Conservation (phyloP, 2,888 invertebrate species). For the Dicyrtomina minuta region DNA sequence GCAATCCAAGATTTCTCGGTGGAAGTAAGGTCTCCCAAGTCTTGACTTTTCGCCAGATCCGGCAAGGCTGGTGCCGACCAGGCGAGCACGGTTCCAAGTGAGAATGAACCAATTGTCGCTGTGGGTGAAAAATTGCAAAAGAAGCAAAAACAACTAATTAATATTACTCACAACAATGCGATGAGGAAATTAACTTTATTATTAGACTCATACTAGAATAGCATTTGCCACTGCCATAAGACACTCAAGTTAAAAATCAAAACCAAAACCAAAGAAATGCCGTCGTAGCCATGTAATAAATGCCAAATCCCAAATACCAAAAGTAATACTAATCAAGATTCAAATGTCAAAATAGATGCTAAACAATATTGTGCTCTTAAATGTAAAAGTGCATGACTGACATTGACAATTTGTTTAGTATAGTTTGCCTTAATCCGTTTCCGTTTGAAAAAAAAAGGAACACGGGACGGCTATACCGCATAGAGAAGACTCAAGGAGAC, state of each 20-base stretch:
- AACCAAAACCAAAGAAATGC: neutral
- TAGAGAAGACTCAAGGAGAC: too few species aligned
- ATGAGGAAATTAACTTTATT: neutral
- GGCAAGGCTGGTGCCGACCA: slow-evolving; percentile 39
- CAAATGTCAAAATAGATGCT: too few species aligned
- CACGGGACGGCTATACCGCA: too few species aligned
- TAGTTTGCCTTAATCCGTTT: too few species aligned
- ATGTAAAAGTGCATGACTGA: too few species aligned
- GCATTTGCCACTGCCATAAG: neutral
- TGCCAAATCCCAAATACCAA: too few species aligned
- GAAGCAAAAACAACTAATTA: neutral
- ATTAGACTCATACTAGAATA: too few species aligned
- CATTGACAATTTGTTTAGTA: too few species aligned
- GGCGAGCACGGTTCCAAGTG: slow-evolving; percentile 34
- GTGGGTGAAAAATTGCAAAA: neutral
- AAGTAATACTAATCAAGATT: too few species aligned
- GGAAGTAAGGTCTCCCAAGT: slow-evolving; percentile 31
- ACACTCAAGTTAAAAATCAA: neutral
- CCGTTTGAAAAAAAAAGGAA: too few species aligned
- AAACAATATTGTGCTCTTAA: too few species aligned
- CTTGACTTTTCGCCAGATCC: slow-evolving; percentile 21
- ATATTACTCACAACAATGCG: neutral
- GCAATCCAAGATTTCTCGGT: slow-evolving; percentile 34
- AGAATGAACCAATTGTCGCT: slow-evolving; percentile 38
- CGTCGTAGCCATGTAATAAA: too few species aligned